Percentiles rank a stretch among this genome's conserved stretches.
Conservation (phyloP, 2,797 vertebrate genomes). For the Mastacembelus armatus region DNA sequence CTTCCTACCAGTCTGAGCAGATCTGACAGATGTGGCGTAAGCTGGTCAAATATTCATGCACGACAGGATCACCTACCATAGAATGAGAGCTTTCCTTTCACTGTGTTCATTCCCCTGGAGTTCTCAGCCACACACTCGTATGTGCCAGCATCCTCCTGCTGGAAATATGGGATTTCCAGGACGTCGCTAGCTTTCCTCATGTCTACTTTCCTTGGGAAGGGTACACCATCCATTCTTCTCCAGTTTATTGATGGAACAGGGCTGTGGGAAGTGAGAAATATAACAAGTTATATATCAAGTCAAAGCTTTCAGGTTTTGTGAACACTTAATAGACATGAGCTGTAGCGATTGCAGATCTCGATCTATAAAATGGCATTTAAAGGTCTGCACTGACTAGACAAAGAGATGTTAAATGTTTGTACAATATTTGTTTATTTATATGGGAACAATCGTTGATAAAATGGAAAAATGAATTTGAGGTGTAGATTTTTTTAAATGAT, state of each 20-base stretch:
- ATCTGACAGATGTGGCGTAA: conserved; percentile 72
- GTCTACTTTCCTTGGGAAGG: conserved; percentile 92
- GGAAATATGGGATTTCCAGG: conserved; percentile 97
- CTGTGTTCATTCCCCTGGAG: conserved; percentile 92
- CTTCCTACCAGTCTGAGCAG: conserved; percentile 62
- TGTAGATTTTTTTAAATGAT: not conserved
- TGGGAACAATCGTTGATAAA: too few species aligned
- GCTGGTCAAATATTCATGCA: conserved; percentile 76
- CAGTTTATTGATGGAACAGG: conserved; percentile 94
- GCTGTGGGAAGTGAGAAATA: conserved; percentile 72
- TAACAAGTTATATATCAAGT: not conserved
- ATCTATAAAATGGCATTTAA: too few species aligned
- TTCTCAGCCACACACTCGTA: conserved; percentile 97
- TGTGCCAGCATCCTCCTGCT: conserved; percentile 92
- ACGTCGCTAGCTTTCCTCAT: conserved; percentile 90
- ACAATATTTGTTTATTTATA: too few species aligned
- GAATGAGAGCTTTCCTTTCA: conserved; percentile 94
- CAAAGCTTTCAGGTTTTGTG: not conserved
- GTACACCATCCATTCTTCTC: conserved; percentile 89
- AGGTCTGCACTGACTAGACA: too few species aligned
- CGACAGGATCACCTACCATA: conserved; percentile 87
- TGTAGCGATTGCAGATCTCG: too few species aligned
- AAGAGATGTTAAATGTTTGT: too few species aligned
- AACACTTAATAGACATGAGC: too few species aligned
- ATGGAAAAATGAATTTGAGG: too few species aligned